Percentiles rank a stretch among this genome's conserved stretches.
phyloP scores from a whole-genome alignment of 2,113 vertebrate genomes.

The Bujurquina vittata region DNA sequence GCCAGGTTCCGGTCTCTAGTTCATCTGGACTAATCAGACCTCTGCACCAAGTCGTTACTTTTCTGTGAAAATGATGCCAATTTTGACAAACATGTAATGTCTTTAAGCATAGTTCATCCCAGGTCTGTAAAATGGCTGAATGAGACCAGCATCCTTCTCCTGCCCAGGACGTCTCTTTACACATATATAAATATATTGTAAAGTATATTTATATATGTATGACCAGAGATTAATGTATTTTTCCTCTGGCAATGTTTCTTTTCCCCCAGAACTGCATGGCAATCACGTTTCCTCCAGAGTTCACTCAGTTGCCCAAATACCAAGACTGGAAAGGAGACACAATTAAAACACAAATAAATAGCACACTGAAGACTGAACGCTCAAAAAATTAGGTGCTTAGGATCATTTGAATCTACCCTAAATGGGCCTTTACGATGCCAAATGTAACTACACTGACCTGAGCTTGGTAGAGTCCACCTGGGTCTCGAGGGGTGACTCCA shows the following conservation, averaged over 20 bases:
- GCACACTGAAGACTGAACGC: neutral
- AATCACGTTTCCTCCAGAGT: conserved; percentile 27
- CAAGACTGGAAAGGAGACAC: conserved; percentile 84
- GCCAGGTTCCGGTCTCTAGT: conserved; percentile 67
- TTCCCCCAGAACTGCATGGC: conserved; percentile 57
- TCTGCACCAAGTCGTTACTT: conserved; percentile 62
- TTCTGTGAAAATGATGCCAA: conserved; percentile 44
- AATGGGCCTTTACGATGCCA: neutral
- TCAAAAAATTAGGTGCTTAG: neutral
- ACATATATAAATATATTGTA: conserved; percentile 66
- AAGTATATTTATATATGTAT: conserved; percentile 63
- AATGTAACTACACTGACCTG: conserved; percentile 82
- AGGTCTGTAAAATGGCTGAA: conserved; percentile 29
- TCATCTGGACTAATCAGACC: conserved; percentile 49
- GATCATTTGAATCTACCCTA: neutral
- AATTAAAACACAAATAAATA: conserved; percentile 1
- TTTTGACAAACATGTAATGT: conserved; percentile 44
- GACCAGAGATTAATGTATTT: conserved; percentile 66
- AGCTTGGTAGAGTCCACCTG: conserved; percentile 93
- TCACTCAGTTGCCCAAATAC: conserved; percentile 91
- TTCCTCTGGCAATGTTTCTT: conserved; percentile 68
- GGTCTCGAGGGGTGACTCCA: conserved; percentile 94
- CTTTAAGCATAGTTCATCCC: conserved; percentile 34
- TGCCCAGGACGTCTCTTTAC: conserved; percentile 56
- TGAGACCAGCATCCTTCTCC: conserved; percentile 38